phyloP scores from a whole-genome alignment of 2,888 invertebrate genomes.

The Tupiocoris notatus region DNA sequence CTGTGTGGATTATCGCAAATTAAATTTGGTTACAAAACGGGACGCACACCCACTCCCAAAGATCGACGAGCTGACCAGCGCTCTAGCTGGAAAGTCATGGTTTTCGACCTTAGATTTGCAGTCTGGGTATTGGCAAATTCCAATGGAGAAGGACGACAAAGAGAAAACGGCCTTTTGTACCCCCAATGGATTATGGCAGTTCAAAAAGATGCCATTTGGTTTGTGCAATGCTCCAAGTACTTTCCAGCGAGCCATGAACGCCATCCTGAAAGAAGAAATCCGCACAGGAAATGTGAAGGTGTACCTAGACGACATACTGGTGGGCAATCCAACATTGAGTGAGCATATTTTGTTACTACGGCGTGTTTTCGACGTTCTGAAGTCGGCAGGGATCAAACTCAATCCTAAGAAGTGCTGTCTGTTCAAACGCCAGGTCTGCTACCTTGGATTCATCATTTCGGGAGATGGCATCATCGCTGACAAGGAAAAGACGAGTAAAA shows the following conservation, averaged over 20 bases:
- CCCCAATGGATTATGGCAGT: background rate
- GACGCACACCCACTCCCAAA: slow-evolving; percentile 3
- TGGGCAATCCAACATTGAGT: background rate
- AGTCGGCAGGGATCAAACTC: background rate
- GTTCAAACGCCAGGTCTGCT: background rate
- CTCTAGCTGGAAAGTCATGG: background rate
- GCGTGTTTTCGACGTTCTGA: background rate
- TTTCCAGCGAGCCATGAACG: background rate
- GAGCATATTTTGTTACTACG: background rate
- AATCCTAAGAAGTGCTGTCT: background rate
- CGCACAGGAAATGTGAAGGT: background rate
- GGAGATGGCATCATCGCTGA: background rate
- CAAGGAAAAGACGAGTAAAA: background rate
- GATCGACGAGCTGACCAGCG: too few species aligned
- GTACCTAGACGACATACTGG: background rate
- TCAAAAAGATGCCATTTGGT: background rate
- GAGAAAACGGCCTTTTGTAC: background rate
- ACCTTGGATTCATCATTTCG: background rate
- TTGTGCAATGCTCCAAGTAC: background rate
- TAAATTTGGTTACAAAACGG: slow-evolving; percentile 2
- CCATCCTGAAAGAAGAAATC: background rate
- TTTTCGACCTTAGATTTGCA: background rate
- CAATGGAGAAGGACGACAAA: background rate
- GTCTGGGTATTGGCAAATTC: background rate
- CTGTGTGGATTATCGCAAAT: slow-evolving; percentile 1